Evolutionary conservation across 2,797 vertebrate genomes (phyloP), one percentile per base, ranked within the genome.

Genomic region (Melopsittacus undulatus): DNA sequence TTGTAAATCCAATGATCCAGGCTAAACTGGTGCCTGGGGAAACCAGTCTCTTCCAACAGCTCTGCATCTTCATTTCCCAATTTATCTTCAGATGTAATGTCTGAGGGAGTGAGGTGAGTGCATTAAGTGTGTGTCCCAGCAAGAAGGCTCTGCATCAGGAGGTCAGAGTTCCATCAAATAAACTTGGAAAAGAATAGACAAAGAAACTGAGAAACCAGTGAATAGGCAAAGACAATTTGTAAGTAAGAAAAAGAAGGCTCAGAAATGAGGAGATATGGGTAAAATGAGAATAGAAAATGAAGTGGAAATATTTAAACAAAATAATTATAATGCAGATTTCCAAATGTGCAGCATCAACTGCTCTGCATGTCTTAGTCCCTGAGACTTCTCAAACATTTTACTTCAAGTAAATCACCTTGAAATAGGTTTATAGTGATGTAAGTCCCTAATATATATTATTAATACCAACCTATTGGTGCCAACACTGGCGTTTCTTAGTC

Each of bases 1-100:
- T 62, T 95, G 74, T 97, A 97, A 97, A 97, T 97, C 95, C 95
- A 96, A 74, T 88, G 95, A 97, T 96, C 96, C 94, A 92, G 79
- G 68, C 90, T 94, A 94, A 96, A 95, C 67, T 88, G 48, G 87
- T 64, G 38, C 77, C 74, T 95, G 74, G 82, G 94, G 92, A 94
- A 67, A 59, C 74, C 61, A 51, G 76, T 74, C 61, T 93, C 61
- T 96, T 97, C 80, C 91, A 91, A 61, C 89, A 90, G 78, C 88
- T 94, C 67, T 87, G 77, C 73, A 38, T 89, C 95, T 97, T 97
- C 72, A 92, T 95, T 95, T 83, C 64, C 24, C 38, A 52, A 56
- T 94, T 95, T 92, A 78, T 92, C 86, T 75, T 80, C 82, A 77
- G 88, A 22, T 92, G 23, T 11, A 67, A 80, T 20, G 61, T 89